A percentile compares a stretch with the other conserved stretches of the same genome.
Conservation (phyloP, 1,140 invertebrate genomes). For the Zaprionus davidi region DNA sequence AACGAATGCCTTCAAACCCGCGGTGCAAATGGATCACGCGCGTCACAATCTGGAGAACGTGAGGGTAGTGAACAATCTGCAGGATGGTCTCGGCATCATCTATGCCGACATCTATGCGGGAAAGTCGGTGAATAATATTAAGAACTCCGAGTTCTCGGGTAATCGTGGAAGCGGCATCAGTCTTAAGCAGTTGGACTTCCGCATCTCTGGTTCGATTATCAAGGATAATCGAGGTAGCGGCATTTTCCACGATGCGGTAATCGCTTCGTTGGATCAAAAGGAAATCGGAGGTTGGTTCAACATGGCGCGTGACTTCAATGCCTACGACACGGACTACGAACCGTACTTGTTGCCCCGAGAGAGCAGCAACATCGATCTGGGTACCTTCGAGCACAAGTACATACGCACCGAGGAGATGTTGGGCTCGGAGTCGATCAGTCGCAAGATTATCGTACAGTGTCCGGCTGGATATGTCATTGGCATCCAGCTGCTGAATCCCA, state of each 20-base stretch:
- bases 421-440: constrained; percentile 85
- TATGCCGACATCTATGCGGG: constrained; percentile 95
- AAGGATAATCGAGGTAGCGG: constrained; percentile 95
- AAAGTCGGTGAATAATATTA: constrained; percentile 93
- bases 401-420: constrained; percentile 89
- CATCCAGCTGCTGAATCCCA: constrained; percentile 93
- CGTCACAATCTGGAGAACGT: constrained; percentile 95
- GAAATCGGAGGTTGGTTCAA: constrained; percentile 97
- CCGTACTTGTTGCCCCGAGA: constrained; percentile 88
- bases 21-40: constrained; percentile 98
- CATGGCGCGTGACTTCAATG: constrained; percentile 87
- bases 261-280: constrained; percentile 93
- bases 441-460: constrained; percentile 87
- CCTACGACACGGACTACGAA: constrained; percentile 88
- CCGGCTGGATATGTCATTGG: constrained; percentile 91
- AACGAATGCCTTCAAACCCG: constrained; percentile 95
- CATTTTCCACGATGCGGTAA: constrained; percentile 95
- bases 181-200: constrained; percentile 94
- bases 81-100: constrained; percentile 94
- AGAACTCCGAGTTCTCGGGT: constrained; percentile 94
- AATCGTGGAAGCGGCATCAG: constrained; percentile 95
- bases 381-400: constrained; percentile 91
- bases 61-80: constrained; percentile 91
- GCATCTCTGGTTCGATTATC: constrained; percentile 90
- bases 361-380: constrained; percentile 87